Evolutionary conservation across 2,113 vertebrate species (phyloP).

Genomic region (Thunnus thynnus): DNA sequence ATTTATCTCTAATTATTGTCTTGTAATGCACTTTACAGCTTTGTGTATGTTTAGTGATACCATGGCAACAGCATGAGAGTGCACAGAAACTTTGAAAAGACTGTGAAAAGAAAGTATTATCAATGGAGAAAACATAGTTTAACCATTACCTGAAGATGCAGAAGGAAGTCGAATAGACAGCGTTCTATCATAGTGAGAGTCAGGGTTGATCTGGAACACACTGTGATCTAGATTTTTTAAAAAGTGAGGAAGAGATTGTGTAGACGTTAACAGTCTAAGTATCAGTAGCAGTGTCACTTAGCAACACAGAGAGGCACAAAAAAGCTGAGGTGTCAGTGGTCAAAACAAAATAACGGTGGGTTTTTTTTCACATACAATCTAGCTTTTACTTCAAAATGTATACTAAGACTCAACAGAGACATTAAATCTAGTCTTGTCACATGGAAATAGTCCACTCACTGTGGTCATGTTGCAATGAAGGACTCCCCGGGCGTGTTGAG

Average conservation of each 20-base stretch:
- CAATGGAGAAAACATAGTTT: background rate
- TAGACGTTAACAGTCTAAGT: background rate
- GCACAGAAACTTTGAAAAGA: background rate
- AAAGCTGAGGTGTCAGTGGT: background rate
- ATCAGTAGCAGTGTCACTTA: constrained; percentile 46
- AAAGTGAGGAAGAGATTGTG: background rate
- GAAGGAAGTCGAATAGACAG: constrained; percentile 25
- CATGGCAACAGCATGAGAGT: background rate
- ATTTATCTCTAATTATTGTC: background rate
- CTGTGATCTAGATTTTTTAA: constrained; percentile 54
- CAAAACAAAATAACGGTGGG: background rate
- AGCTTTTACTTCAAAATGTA: no score
- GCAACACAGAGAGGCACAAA: constrained; percentile 34
- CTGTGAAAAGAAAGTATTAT: background rate
- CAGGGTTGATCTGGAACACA: constrained; percentile 36
- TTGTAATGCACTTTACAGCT: background rate
- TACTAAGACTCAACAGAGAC: background rate
- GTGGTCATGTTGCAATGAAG: constrained; percentile 51
- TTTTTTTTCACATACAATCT: background rate
- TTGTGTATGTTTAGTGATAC: background rate
- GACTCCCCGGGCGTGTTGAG: constrained; percentile 30
- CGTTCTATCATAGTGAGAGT: constrained; percentile 26
- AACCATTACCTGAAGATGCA: constrained; percentile 62
- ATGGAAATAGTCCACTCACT: constrained; percentile 43
- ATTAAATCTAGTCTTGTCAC: no score